phyloP scores from a whole-genome alignment of 2,888 invertebrate genomes.

The Diloba caeruleocephala region DNA sequence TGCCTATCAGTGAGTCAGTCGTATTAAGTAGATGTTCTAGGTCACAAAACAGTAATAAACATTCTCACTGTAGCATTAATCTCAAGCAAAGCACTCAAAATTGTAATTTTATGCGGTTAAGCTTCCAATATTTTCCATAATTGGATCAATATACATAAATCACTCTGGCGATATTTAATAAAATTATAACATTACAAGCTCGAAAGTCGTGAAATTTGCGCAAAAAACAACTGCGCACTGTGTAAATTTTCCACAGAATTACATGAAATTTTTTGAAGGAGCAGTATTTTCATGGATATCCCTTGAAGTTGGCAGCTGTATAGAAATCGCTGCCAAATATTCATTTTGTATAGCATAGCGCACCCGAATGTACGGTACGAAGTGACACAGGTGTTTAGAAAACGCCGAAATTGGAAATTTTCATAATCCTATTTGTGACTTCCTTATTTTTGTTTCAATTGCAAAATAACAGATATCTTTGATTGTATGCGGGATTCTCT shows the following conservation, averaged over 20 bases:
- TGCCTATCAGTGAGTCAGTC: too few species aligned
- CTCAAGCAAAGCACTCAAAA: too few species aligned
- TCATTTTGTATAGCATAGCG: slow-evolving; percentile 58
- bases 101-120: too few species aligned
- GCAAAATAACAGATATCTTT: not conserved
- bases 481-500: not conserved
- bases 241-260: slow-evolving; percentile 11
- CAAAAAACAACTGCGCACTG: slow-evolving; percentile 10
- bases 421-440: slow-evolving; percentile 49
- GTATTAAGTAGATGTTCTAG: too few species aligned
- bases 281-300: slow-evolving; percentile 19
- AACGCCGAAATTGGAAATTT: slow-evolving; percentile 56
- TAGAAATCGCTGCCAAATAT: slow-evolving; percentile 60
- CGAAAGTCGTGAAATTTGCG: slow-evolving; percentile 10
- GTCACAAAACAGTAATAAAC: too few species aligned
- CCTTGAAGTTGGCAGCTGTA: slow-evolving; percentile 57
- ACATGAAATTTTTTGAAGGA: slow-evolving; percentile 18
- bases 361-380: slow-evolving; percentile 36
- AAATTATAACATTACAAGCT: slow-evolving; percentile 21
- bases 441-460: slow-evolving; percentile 28
- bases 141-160: slow-evolving; percentile 15
- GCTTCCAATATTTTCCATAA: not conserved
- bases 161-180: slow-evolving; percentile 5
- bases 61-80: too few species aligned
- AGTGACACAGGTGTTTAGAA: slow-evolving; percentile 57